Percentiles rank a stretch among this genome's conserved stretches.
Conservation (phyloP, 2,113 vertebrate species). For the Gymnarchus niloticus region DNA sequence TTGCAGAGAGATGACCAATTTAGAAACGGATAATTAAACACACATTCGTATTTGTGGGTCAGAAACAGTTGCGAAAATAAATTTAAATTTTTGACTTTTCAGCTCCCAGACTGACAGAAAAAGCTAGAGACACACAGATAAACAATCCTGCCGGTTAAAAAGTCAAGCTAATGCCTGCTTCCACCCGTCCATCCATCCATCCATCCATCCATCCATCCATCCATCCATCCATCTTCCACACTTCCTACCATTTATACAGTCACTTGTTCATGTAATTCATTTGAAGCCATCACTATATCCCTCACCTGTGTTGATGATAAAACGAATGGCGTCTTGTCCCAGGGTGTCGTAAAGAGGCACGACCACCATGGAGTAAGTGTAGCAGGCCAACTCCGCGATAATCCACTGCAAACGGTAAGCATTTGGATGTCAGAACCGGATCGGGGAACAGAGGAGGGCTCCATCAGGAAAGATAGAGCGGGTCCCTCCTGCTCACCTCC, state of each 20-base stretch:
- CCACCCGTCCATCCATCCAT: neutral
- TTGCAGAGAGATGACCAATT: neutral
- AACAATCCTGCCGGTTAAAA: neutral
- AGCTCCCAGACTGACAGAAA: neutral
- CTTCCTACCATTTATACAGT: neutral
- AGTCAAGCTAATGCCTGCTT: neutral
- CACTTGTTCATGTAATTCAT: neutral
- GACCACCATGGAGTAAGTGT: conserved; percentile 97
- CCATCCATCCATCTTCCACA: neutral
- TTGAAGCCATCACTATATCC: neutral
- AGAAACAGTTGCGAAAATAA: no score
- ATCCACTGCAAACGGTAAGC: conserved; percentile 77
- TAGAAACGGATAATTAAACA: no score
- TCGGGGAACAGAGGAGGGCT: conserved; percentile 1
- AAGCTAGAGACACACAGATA: neutral
- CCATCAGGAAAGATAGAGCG: neutral
- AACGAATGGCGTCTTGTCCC: conserved; percentile 85
- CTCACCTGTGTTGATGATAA: conserved; percentile 92
- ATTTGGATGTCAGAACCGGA: conserved; percentile 12
- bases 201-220: neutral
- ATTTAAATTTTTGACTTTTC: neutral
- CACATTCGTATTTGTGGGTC: no score
- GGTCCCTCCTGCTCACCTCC: conserved; percentile 67
- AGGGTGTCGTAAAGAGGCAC: conserved; percentile 94
- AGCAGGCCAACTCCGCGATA: conserved; percentile 93